Percentiles rank a stretch among this genome's conserved stretches.
Evolutionary conservation across 2,888 invertebrate genomes (phyloP).

Genomic region (Xylota sylvarum): DNA sequence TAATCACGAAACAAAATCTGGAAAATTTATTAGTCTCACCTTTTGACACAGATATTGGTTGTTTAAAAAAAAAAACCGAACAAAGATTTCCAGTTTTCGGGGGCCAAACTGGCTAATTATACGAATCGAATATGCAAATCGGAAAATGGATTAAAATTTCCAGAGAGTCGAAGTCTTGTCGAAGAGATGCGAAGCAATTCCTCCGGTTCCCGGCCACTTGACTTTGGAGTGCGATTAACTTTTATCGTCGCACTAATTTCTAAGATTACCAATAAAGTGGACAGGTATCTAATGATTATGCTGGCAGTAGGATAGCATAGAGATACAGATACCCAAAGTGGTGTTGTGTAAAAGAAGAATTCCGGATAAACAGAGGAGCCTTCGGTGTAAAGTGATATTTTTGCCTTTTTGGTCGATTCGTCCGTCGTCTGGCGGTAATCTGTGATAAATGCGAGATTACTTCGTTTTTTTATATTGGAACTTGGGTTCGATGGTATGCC

Average conservation of each 20-base stretch:
- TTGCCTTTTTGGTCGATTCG: slow-evolving; percentile 32
- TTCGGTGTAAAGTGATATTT: slow-evolving; percentile 32
- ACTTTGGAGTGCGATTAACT: slow-evolving; percentile 61
- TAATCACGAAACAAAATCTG: slow-evolving; percentile 61
- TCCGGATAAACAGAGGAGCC: neutral
- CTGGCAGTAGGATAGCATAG: neutral
- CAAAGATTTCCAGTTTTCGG: slow-evolving; percentile 42
- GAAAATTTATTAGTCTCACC: slow-evolving; percentile 72
- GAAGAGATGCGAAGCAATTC: too few species aligned
- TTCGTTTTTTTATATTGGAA: too few species aligned
- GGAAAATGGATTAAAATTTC: slow-evolving; percentile 63
- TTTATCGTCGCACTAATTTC: slow-evolving; percentile 70
- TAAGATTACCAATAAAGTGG: slow-evolving; percentile 65
- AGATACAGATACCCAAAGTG: neutral
- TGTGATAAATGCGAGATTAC: slow-evolving; percentile 65
- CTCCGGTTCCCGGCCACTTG: neutral
- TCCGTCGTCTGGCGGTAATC: slow-evolving; percentile 26
- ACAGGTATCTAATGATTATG: slow-evolving; percentile 44
- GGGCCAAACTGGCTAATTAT: slow-evolving; percentile 49
- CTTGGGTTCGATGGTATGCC: slow-evolving; percentile 10
- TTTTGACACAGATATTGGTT: slow-evolving; percentile 62
- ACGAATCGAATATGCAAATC: slow-evolving; percentile 65
- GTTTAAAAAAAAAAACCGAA: slow-evolving; percentile 17
- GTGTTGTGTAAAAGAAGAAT: slow-evolving; percentile 26
- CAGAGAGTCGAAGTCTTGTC: neutral